phyloP scores from a whole-genome alignment of 2,113 vertebrate genomes.

The Hippolais icterina region DNA sequence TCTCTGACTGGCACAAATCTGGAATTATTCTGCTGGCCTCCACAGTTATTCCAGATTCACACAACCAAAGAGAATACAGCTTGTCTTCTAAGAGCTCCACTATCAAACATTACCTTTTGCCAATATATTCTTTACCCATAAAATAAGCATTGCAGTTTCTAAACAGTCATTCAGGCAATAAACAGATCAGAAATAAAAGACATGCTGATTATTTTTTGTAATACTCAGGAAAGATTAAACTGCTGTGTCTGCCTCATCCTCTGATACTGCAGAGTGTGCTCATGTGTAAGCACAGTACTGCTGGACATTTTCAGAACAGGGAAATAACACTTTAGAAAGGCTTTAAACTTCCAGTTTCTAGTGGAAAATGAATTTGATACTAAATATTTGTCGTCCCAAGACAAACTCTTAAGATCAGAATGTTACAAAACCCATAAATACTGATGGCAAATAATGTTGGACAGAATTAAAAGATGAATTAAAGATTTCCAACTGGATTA shows the following conservation, averaged over 20 bases:
- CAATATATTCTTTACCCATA: not conserved
- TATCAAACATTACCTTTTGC: not conserved
- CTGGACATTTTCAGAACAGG: not conserved
- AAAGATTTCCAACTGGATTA: not conserved
- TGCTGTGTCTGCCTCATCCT: not conserved
- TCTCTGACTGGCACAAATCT: not conserved
- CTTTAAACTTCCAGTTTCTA: not conserved
- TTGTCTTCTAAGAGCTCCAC: not conserved
- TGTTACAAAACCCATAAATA: not conserved
- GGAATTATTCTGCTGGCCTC: not conserved
- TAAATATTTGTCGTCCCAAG: not conserved
- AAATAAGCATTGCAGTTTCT: not conserved
- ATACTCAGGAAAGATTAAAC: not conserved
- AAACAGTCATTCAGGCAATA: not conserved
- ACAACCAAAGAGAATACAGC: not conserved
- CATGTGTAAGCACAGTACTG: not conserved
- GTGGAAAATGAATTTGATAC: not conserved
- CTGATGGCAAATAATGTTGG: not conserved
- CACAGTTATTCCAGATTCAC: not conserved
- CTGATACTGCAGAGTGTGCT: not conserved
- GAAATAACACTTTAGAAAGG: not conserved
- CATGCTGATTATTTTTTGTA: not conserved
- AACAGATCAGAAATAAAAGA: not conserved
- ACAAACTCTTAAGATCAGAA: not conserved
- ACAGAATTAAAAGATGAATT: not conserved